phyloP scores from a whole-genome alignment of 1,140 invertebrate species.

The Danaus melanippus region DNA sequence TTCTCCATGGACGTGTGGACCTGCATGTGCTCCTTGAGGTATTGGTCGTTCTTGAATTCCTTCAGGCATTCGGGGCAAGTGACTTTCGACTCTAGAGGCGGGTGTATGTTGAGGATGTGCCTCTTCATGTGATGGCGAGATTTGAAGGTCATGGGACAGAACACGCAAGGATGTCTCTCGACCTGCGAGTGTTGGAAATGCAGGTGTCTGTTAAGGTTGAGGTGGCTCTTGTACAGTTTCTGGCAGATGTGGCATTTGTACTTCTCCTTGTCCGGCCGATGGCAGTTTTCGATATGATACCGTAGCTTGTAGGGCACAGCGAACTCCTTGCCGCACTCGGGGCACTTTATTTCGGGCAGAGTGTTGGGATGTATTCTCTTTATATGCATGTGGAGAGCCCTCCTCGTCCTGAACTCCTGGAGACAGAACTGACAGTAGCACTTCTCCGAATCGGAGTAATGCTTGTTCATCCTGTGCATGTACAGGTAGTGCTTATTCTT shows the following conservation, averaged over 20 bases:
- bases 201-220: conserved; percentile 55
- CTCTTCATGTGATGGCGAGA: conserved; percentile 58
- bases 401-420: conserved; percentile 53
- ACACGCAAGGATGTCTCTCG: conserved; percentile 51
- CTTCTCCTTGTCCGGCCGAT: conserved; percentile 43
- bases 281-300: conserved; percentile 50
- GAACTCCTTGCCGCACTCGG: conserved; percentile 55
- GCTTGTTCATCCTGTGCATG: conserved; percentile 65
- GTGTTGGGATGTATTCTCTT: conserved; percentile 54
- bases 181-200: conserved; percentile 55
- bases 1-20: conserved; percentile 51
- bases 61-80: conserved; percentile 57
- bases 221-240: conserved; percentile 50
- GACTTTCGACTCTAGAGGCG: conserved; percentile 61
- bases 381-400: conserved; percentile 55
- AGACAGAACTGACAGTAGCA: conserved; percentile 60
- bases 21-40: conserved; percentile 62
- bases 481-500: conserved; percentile 66
- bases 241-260: conserved; percentile 55
- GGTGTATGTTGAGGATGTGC: conserved; percentile 59
- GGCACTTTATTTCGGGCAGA: conserved; percentile 53
- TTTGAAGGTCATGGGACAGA: conserved; percentile 61
- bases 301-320: conserved; percentile 51
- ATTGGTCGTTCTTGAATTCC: conserved; percentile 65
- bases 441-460: conserved; percentile 57